These are phyloP conservation scores for Andrena bicolor DNA, from an alignment of 2,888 invertebrate species.

Conservation along the genomic window DNA sequence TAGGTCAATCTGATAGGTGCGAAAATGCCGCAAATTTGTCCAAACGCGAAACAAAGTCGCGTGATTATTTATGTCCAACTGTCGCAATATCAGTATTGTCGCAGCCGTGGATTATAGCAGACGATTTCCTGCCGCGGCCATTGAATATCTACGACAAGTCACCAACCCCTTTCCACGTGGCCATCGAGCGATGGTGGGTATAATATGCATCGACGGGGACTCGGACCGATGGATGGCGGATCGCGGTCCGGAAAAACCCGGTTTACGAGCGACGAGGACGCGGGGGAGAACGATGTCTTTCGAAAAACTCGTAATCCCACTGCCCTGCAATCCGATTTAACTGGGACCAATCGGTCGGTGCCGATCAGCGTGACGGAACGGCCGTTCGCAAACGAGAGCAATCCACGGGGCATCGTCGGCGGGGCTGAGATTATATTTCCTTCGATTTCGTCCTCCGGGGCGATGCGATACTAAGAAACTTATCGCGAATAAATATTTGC, in stretches of 20 bases:
- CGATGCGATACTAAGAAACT: slow-evolving; percentile 49
- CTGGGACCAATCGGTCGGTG: slow-evolving; percentile 60
- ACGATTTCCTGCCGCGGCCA: slow-evolving; percentile 30
- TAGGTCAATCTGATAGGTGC: not conserved
- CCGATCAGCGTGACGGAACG: slow-evolving; percentile 64
- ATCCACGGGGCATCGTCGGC: slow-evolving; percentile 60
- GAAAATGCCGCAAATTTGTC: slow-evolving; percentile 15
- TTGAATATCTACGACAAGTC: slow-evolving; percentile 37
- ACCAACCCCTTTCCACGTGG: slow-evolving; percentile 11
- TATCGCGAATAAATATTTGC: slow-evolving; percentile 35
- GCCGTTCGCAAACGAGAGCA: slow-evolving; percentile 60
- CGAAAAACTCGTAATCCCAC: slow-evolving; percentile 76
- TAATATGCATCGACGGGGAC: slow-evolving; percentile 33
- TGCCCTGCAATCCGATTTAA: slow-evolving; percentile 76
- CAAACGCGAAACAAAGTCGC: slow-evolving; percentile 35
- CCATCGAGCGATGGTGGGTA: slow-evolving; percentile 46
- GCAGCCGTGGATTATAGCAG: slow-evolving; percentile 49
- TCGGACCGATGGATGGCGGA: slow-evolving; percentile 55
- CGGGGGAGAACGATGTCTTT: slow-evolving; percentile 61
- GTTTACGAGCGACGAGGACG: slow-evolving; percentile 23
- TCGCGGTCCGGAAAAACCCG: slow-evolving; percentile 64
- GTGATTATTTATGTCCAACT: slow-evolving; percentile 38
- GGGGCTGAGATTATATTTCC: slow-evolving; percentile 56
- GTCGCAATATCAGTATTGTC: slow-evolving; percentile 35
- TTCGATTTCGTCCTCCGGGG: slow-evolving; percentile 42